Evolutionary conservation across 2,888 invertebrate genomes (phyloP), one percentile per base, ranked within the genome.

Genomic region (Catocala fraxini): DNA sequence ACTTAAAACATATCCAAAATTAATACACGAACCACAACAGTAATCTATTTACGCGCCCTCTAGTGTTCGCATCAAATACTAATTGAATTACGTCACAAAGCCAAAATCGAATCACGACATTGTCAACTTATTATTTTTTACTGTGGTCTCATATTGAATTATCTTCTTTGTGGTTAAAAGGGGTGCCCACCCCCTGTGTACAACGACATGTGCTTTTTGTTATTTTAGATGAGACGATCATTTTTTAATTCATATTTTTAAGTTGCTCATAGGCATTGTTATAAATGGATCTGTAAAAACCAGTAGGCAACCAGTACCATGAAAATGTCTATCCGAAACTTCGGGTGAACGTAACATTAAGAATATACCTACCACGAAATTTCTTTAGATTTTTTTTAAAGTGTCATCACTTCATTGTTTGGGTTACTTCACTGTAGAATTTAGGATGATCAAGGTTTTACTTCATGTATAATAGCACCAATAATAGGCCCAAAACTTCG

Each of bases 61-160:
- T 77, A 72, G 75, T 72, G 77, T 73, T 70, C 70, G 75, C 82
- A 82, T 80, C 78, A 78, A 72, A 75, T 71, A 83, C 84, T 84
- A 86, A 86, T 84, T 85, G 79, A 67, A 55, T 86, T 86, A 88
- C 87, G 84, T 90, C 89, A 88, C 85, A 90, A 84, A 88, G 85
- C 79, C 79, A 74, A 82, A 89, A 89, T 89, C 80, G 75, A 86
- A 89, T 92, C 83, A 87, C 76, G 74, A 83, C 77, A 79, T 90
- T 87, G 91, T 91, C 83, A 79, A 89, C 88, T 93, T 89, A 91
- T 85, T 85, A 84, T 76, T 73, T 68, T 77, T 70, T 71, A 39
- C 58, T 51, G 74, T 63, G 75, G 68, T 66, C 63, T 39, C 34
- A 42, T 60, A 77, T 77, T 71, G 69, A 73, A 71, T 76, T 74